Evolutionary conservation across 2,113 vertebrate species (phyloP).

Genomic region (Leuciscus idus): DNA sequence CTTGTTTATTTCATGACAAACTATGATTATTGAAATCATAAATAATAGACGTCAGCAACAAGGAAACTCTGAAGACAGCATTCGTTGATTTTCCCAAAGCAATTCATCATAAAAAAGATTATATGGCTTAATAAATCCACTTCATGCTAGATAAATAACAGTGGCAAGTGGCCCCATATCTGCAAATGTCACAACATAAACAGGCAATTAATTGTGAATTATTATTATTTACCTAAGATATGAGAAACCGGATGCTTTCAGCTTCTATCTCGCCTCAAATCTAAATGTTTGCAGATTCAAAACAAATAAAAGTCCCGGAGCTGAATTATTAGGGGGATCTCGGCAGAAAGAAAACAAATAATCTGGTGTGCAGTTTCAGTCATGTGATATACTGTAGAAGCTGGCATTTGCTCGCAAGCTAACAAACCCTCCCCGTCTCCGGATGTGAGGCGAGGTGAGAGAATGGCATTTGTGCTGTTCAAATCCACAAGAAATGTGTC

Average conservation of each 20-base stretch:
- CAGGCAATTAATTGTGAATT: constrained; percentile 3
- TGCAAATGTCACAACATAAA: constrained; percentile 6
- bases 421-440: constrained; percentile 47
- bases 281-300: not conserved
- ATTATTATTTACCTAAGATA: constrained; percentile 18
- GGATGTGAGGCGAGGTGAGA: not conserved
- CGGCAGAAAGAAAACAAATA: constrained; percentile 52
- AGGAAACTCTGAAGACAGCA: not conserved
- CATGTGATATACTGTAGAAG: constrained; percentile 60
- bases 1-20: constrained; percentile 8
- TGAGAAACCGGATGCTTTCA: not conserved
- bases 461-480: not conserved
- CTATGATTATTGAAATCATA: not conserved
- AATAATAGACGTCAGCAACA: not conserved
- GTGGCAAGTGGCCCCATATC: not conserved
- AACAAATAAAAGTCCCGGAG: constrained; percentile 52
- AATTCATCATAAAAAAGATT: not conserved
- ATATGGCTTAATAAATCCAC: not conserved
- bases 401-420: constrained; percentile 59
- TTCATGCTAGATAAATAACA: not conserved
- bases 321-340: constrained; percentile 60
- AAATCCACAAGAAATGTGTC: not conserved
- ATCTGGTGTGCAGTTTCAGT: constrained; percentile 49
- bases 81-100: not conserved
- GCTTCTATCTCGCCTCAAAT: constrained; percentile 9